Base-by-base conservation (phyloP, 2,113 vertebrate genomes). In the Engystomops pustulosus region DNA sequence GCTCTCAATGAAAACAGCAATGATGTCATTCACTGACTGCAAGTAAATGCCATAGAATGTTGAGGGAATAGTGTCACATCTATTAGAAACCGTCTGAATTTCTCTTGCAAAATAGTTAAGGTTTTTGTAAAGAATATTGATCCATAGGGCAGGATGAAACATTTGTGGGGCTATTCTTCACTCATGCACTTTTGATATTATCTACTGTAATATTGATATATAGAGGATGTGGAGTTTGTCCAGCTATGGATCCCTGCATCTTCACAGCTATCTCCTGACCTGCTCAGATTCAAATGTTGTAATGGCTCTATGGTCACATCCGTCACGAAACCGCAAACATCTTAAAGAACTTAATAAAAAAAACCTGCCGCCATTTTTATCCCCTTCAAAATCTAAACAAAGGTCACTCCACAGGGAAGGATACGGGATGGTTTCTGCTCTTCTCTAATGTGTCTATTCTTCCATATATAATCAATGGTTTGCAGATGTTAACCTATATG, bases 271-370 rank as follows among this genome's bases (percentile, higher is more conserved):
- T 32, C 55, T 60, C 55, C 55, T 60, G 55, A 4, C 2, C 44
- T n/a, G 30, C 30, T 18, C 25, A 30, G 8, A 32, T 53, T 34
- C 17, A 25, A 23, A 49, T 34, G 30, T 34, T 36, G 10, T 3
- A 1, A 14, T 34, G 47, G 36, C 74, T 10, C 0, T 18, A 47
- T 15, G 8, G 12, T 23, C 5, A 10, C 44, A 49, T 49, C 70
- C 45, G 49, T 14, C 30, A 36, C 47, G 4, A 23, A 45, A 34
- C 27, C 47, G 32, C 18, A 55, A 76, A 76, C 30, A 55, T 38
- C 72, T 75, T 51, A 55, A 23, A 14, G 32, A 20, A 77, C 74
- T n/a, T 77, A 47, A n/a, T n/a, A 77, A 55, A 77, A 7, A 34
- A 3, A 51, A 30, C 17, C 49, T 20, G 32, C 74, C 3, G 8